phyloP scores from a whole-genome alignment of 2,888 invertebrate species.

The Drosophila eohydei region DNA sequence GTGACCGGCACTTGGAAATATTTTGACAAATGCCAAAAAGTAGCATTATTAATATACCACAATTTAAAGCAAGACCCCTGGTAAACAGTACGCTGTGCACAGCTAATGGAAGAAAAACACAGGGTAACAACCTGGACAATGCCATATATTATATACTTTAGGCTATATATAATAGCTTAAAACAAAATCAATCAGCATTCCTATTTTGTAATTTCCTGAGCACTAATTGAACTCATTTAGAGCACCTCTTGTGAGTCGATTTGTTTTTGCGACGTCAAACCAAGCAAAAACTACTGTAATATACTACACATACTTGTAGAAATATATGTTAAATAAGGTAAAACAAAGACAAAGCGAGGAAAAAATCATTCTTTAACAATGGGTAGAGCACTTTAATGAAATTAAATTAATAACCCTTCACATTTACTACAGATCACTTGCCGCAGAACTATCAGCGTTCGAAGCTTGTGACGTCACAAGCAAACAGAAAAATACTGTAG shows the following conservation, averaged over 20 bases:
- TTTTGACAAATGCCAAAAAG: neutral
- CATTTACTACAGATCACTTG: neutral
- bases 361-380: neutral
- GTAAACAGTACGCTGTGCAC: slow-evolving; percentile 15
- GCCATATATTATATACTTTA: neutral
- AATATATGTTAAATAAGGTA: neutral
- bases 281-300: neutral
- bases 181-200: neutral
- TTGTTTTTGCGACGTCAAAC: neutral
- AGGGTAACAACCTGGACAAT: neutral
- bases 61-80: neutral
- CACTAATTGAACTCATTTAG: neutral
- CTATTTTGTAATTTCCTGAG: neutral
- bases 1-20: slow-evolving; percentile 18
- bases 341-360: neutral
- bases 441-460: too few species aligned
- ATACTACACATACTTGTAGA: neutral
- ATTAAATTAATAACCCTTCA: neutral
- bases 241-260: neutral
- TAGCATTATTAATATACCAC: slow-evolving; percentile 19
- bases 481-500: neutral
- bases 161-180: neutral
- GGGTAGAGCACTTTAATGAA: neutral
- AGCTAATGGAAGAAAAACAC: neutral
- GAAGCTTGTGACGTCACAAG: slow-evolving; percentile 30